Evolutionary conservation across 2,113 vertebrate species (phyloP).

Genomic region (Arizona elegans): DNA sequence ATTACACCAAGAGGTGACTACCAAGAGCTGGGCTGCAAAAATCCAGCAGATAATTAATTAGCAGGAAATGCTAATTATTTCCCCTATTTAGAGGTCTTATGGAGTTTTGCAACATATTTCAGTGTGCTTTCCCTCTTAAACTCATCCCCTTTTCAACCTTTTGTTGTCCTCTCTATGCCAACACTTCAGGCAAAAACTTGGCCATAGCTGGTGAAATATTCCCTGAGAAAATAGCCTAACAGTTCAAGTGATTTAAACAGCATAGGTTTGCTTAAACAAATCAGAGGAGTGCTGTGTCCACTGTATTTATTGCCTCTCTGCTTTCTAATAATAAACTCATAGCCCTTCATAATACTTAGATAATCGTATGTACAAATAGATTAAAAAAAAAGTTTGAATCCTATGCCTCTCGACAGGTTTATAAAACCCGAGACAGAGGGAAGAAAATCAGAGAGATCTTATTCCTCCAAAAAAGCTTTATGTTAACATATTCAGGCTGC

Average conservation of each 20-base stretch:
- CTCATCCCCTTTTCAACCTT: not conserved
- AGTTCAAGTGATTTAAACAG: not conserved
- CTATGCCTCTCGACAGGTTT: not conserved
- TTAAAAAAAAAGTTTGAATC: not conserved
- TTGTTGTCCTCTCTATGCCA: not conserved
- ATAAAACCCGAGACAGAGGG: not conserved
- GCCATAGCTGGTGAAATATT: not conserved
- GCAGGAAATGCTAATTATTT: not conserved
- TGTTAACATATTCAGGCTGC: conserved; percentile 42
- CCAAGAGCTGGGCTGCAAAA: not conserved
- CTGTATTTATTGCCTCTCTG: not conserved
- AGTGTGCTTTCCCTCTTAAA: not conserved
- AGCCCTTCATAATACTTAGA: not conserved
- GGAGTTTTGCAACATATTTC: not conserved
- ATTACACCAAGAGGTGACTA: not conserved
- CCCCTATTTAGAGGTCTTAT: not conserved
- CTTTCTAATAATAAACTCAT: not conserved
- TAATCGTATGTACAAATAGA: not conserved
- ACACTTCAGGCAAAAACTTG: not conserved
- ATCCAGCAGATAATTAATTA: not conserved
- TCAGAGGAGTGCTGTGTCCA: not conserved
- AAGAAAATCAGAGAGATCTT: not conserved
- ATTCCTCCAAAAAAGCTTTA: not conserved
- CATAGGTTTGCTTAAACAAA: not conserved
- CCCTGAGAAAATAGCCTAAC: not conserved